Base-by-base conservation (phyloP, 2,113 vertebrate species). In the Dermatemys mawii region DNA sequence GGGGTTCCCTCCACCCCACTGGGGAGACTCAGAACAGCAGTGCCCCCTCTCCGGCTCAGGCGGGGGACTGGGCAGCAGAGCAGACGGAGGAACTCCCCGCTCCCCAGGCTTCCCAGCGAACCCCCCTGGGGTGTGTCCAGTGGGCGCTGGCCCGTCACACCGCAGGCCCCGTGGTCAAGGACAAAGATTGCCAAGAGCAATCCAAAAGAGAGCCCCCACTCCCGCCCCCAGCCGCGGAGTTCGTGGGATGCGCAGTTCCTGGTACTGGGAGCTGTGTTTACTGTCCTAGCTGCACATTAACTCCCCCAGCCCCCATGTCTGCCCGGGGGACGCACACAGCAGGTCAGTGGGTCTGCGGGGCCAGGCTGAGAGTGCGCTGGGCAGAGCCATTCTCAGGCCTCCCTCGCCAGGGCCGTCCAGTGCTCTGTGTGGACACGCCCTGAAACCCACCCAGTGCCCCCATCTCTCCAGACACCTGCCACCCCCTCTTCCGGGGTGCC, bases 231-330 rank as follows among this genome's bases (percentile, higher is more conserved):
- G 0, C 27, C 3, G 2, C 87, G 24, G 9, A n/a, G 50, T 90
- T 95, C 90, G 94, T 96, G 96, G 95, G 96, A 97, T 95, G 93
- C 57, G 93, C 94, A 86, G 87, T 94, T 95, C 93, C 81, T 2
- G 48, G 90, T 54, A 60, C 94, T 5, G 79, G 93, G 90, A 92
- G 93, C 90, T 80, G 86, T 87, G 84, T 92, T 94, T 76, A 55
- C 96, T 90, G 90, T 84, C 70, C 0, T 4, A 90, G 94, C 88
- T 4, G 67, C 27, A 8, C 19, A 1, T 94, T 96, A 92, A 96
- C 96, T 1, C 3, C 92, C 95, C 95, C 94, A 2, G 87, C 90
- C n/a, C n/a, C n/a, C 50, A 26, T 8, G 50, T 27, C 46, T 21
- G 21, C 79, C 48, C 3, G 16, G 17, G 11, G 79, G 48, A 8